phyloP scores from a whole-genome alignment of 1,140 invertebrate genomes.

The Idris sp. region DNA sequence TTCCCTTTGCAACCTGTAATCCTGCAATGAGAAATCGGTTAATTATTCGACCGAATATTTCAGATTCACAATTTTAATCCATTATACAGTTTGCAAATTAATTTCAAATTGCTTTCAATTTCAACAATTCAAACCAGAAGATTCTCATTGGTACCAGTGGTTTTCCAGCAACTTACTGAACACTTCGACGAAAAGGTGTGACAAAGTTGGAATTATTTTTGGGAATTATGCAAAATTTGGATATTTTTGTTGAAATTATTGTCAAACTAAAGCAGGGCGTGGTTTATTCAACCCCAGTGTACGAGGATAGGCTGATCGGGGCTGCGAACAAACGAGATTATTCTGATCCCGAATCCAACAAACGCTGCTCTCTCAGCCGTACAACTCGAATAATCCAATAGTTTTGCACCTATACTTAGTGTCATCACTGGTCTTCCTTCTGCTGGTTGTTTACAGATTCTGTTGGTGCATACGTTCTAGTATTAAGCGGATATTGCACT shows the following conservation, averaged over 20 bases:
- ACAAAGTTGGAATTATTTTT: too few species aligned
- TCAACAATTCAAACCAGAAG: too few species aligned
- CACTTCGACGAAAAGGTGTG: too few species aligned
- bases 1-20: conserved; percentile 37
- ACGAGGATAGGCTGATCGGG: conserved; percentile 76
- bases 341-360: conserved; percentile 78
- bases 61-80: too few species aligned
- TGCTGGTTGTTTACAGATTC: conserved; percentile 14
- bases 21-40: conserved; percentile 13
- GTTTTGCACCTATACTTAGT: conserved; percentile 62
- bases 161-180: too few species aligned
- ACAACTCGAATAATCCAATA: conserved; percentile 75
- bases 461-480: conserved; percentile 23
- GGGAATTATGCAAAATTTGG: not conserved
- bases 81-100: too few species aligned
- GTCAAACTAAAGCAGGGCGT: conserved; percentile 66
- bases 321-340: conserved; percentile 77
- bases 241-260: conserved; percentile 6
- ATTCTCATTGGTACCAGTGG: too few species aligned
- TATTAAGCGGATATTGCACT: conserved; percentile 62
- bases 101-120: too few species aligned
- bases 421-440: conserved; percentile 40
- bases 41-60: conserved; percentile 1
- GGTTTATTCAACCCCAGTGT: conserved; percentile 71
- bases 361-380: conserved; percentile 76